Base-by-base conservation (phyloP, 2,113 vertebrate genomes). In the Charadrius vociferus region DNA sequence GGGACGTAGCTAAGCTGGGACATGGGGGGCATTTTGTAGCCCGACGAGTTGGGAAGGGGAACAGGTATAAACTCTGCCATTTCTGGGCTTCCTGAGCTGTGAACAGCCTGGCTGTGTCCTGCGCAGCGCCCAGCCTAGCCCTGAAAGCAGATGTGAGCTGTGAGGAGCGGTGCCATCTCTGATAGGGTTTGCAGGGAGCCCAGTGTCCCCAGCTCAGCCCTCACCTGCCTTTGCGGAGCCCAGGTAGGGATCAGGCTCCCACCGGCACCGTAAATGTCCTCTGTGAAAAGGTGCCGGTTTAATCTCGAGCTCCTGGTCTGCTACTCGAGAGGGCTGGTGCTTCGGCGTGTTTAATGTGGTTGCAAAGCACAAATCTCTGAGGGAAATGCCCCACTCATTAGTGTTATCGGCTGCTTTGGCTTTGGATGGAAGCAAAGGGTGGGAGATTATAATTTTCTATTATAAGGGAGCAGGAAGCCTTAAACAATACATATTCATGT, bases 21-120 rank as follows among this genome's bases (percentile, higher is more conserved):
- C 16, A 11, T 0, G 1, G 39, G 2, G 36, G 4, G 1, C 4
- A 5, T 11, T 78, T 27, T n/a, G 41, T 4, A 30, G 21, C 30
- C 30, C 67, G 53, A 3, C 45, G 47, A 43, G 24, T 1, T 22
- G 47, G 67, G 45, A 10, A 24, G n/a, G 22, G 53, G 29, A 53
- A 2, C 26, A 45, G 53, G 12, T 55, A 55, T 6, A n/a, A 49
- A 19, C 14, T 0, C 23, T 34, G 29, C 6, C 0, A 3, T 34
- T 66, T 41, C 34, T 23, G 50, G 55, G 17, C 5, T 56, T 6
- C 2, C 1, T 1, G 61, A n/a, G 39, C 5, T 24, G 49, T 27
- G 2, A 12, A 17, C 9, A 80, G 50, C 22, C 39, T 34, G 53
- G 11, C 12, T 29, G 41, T 3, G 21, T 15, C 4, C 17, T 29